These are phyloP conservation scores for Laterallus jamaicensis DNA, from an alignment of 2,113 vertebrate genomes.

Conservation along the genomic window DNA sequence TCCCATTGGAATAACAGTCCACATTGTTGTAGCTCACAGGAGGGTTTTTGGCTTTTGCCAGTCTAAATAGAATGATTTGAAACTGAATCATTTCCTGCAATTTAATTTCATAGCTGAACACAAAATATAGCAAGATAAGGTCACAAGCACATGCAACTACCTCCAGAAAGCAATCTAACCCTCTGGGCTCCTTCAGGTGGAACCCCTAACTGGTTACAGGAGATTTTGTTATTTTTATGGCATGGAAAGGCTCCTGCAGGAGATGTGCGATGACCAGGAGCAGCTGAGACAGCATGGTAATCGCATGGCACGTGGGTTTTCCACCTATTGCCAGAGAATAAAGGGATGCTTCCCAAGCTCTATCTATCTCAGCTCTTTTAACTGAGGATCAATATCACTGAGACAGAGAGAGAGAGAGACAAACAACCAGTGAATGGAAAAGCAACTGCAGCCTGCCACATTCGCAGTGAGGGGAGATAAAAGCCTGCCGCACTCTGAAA, in stretches of 20 bases:
- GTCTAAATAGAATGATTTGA: conserved; percentile 69
- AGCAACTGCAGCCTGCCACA: conserved; percentile 13
- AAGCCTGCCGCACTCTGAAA: conserved; percentile 40
- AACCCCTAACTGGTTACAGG: conserved; percentile 40
- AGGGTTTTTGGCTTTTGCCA: conserved; percentile 64
- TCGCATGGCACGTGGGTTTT: conserved; percentile 18
- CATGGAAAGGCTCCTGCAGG: conserved; percentile 42
- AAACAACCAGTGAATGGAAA: conserved; percentile 33
- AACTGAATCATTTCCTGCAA: conserved; percentile 75
- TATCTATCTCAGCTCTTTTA: conserved; percentile 37
- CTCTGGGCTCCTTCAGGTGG: conserved; percentile 23
- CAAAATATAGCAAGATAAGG: conserved; percentile 66
- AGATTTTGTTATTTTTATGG: conserved; percentile 29
- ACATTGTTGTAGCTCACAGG: conserved; percentile 58
- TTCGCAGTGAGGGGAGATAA: neutral
- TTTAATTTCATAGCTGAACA: conserved; percentile 72
- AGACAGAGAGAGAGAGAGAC: neutral
- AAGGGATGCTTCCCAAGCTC: conserved; percentile 23
- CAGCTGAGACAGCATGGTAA: neutral
- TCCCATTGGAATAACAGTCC: conserved; percentile 43
- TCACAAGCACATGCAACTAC: conserved; percentile 52
- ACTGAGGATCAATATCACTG: conserved; percentile 42
- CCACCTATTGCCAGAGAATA: conserved; percentile 39
- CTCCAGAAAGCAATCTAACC: conserved; percentile 53
- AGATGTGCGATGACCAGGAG: conserved; percentile 32